Base-by-base conservation (phyloP, 1,140 invertebrate species). In the Chlorops oryzae region DNA sequence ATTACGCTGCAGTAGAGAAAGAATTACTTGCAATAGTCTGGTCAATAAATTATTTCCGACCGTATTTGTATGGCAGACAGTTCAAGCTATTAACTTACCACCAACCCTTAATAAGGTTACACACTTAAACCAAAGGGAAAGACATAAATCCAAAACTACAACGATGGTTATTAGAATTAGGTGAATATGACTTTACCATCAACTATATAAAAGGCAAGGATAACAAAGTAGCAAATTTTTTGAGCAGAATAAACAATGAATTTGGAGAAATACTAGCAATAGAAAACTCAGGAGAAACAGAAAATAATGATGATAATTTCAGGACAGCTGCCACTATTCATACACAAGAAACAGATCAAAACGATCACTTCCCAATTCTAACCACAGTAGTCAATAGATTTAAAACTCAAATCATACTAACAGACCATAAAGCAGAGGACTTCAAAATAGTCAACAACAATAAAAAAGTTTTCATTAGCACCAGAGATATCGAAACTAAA, bases 11-110 rank as follows among this genome's bases (percentile, higher is more conserved):
- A 17, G 54, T 47, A 18, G 60, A 62, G 47, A 54, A 55, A 46
- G 58, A 61, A 47, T 37, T 59, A 13, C 23, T 55, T 34, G 55
- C 54, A 2, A 59, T 62, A 15, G 42, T 80, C 3, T 74, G 66
- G 59, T 72, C 67, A 1, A 61, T 73, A 0, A 67, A 75, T 54
- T 61, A 73, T 40, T 80, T 75, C 57, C 47, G 61, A 52, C 67
- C 35, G 27, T 54, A 56, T 35, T 44, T 54, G 22, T 47, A 28
- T 23, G 50, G 42, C 40, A 35, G 35, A 25, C 32, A 54, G 23
- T 59, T 56, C 45, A 47, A 34, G 39, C 39, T 56, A 25, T 23
- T 40, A 35, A 49, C 45, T 28, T 53, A 52, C 35, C 55, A 52
- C 46, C 38, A 50, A 47, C 52, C 57, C 5, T 40, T 61, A 35